Conservation (phyloP, 1,140 invertebrate species). For the Tribolium madens region DNA sequence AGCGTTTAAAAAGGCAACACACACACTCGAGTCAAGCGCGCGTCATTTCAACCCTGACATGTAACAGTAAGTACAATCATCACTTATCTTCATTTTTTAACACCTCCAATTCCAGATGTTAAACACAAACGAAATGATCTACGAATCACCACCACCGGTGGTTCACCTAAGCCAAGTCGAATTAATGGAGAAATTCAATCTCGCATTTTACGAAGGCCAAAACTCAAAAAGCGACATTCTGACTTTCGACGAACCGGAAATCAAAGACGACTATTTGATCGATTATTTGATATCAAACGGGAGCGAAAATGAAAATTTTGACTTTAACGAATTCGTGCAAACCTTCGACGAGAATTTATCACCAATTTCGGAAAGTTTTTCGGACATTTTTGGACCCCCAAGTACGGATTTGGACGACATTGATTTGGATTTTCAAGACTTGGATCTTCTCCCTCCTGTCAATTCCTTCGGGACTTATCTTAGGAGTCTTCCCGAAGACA, state of each 20-base stretch:
- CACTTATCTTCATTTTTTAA: neutral
- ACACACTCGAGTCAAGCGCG: slow-evolving; percentile 5
- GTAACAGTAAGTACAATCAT: slow-evolving; percentile 3
- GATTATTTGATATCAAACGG: slow-evolving; percentile 58
- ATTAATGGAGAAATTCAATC: slow-evolving; percentile 63
- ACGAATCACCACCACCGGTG: neutral
- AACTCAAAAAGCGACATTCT: slow-evolving; percentile 52
- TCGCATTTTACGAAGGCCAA: slow-evolving; percentile 64
- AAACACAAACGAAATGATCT: neutral
- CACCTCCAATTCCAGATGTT: slow-evolving; percentile 30
- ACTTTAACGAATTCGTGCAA: slow-evolving; percentile 60
- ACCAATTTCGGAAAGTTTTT: slow-evolving; percentile 37
- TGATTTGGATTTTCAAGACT: slow-evolving; percentile 56
- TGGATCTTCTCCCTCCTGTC: neutral
- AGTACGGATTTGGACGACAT: slow-evolving; percentile 54
- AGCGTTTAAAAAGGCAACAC: slow-evolving; percentile 49
- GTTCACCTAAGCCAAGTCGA: slow-evolving; percentile 58
- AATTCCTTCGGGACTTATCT: slow-evolving; percentile 59
- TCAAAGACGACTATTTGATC: slow-evolving; percentile 55
- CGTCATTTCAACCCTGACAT: neutral
- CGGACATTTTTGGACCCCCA: slow-evolving; percentile 55
- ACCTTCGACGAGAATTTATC: slow-evolving; percentile 56
- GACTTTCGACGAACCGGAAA: slow-evolving; percentile 54
- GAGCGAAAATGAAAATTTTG: slow-evolving; percentile 55
- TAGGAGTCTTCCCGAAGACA: slow-evolving; percentile 46